Evolutionary conservation across 2,113 vertebrate species (phyloP).

Genomic region (Myrmophylax atrothorax): DNA sequence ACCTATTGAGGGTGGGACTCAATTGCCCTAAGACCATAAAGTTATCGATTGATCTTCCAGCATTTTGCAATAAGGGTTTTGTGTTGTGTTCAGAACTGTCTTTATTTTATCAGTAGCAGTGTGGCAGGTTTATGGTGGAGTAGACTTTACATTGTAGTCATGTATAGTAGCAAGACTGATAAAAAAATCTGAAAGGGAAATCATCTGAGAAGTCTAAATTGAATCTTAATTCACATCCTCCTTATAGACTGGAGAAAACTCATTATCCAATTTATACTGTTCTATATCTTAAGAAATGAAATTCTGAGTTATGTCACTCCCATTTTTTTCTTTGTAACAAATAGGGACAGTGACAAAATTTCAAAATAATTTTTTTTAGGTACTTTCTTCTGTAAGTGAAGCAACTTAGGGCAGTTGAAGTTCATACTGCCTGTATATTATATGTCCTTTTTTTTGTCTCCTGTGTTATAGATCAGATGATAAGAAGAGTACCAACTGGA

Average conservation of each 20-base stretch:
- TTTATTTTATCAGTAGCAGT: not conserved
- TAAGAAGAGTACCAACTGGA: conserved; percentile 91
- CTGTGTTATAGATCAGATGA: conserved; percentile 87
- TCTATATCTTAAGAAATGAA: not conserved
- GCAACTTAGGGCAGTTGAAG: not conserved
- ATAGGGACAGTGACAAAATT: not conserved
- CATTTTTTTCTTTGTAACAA: not conserved
- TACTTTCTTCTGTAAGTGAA: not conserved
- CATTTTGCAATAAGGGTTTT: not conserved
- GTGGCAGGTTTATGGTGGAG: not conserved
- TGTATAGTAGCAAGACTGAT: not conserved
- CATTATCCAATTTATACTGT: not conserved
- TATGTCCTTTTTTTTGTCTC: not conserved
- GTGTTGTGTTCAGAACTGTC: not conserved
- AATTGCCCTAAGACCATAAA: not conserved
- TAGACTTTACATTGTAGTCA: not conserved
- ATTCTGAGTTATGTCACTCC: not conserved
- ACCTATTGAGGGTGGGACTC: not conserved
- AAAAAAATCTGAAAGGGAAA: not conserved
- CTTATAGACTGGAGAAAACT: not conserved
- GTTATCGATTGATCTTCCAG: not conserved
- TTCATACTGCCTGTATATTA: not conserved
- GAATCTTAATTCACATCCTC: not conserved
- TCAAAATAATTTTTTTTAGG: not conserved
- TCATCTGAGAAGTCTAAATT: not conserved